Base-by-base conservation (phyloP, 2,888 invertebrate species). In the Dichetophora obliterata region DNA sequence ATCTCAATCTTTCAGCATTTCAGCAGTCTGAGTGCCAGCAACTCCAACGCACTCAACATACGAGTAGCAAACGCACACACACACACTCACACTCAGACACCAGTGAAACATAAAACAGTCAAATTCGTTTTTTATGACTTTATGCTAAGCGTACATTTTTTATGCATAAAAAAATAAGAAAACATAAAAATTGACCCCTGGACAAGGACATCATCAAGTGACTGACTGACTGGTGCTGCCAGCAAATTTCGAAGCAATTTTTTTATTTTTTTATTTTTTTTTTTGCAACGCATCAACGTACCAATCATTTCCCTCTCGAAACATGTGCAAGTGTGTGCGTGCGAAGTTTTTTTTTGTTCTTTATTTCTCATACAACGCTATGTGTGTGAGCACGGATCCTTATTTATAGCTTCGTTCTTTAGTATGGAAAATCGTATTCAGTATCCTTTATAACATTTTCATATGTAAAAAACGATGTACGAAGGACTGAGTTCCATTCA, bases 111-210 rank as follows among this genome's bases (percentile, higher is more conserved):
- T 19, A 73, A 48, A 73, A 73, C 61, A 73, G 65, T 63, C 73
- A 73, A 73, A 73, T 73, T 74, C 61, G 75, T 65, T 63, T 68
- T 75, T 75, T 75, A 61, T 48, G 54, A 59, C 50, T 61, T 75
- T 63, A 48, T 43, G 57, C 68, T 57, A 69, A 68, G 57, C 68
- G 61, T 59, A 57, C 71, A 57, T 75, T 75, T 75, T 69, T 75
- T 75, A 69, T 69, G 68, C 59, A 57, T 59, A 50, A 74, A 73
- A n/a, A 74, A 31, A 57, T 16, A 73, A 37, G 27, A 69, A 69
- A 57, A 31, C 69, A 69, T 69, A 69, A 69, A 69, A 69, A 69
- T 11, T 50, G 52, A 69, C 72, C 63, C 72, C 48, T 54, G 22
- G n/a, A 50, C 57, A 70, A 34, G 27, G 48, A 54, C 66, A 66